Base-by-base conservation (phyloP, 2,113 vertebrate species). In the Daubentonia madagascariensis region DNA sequence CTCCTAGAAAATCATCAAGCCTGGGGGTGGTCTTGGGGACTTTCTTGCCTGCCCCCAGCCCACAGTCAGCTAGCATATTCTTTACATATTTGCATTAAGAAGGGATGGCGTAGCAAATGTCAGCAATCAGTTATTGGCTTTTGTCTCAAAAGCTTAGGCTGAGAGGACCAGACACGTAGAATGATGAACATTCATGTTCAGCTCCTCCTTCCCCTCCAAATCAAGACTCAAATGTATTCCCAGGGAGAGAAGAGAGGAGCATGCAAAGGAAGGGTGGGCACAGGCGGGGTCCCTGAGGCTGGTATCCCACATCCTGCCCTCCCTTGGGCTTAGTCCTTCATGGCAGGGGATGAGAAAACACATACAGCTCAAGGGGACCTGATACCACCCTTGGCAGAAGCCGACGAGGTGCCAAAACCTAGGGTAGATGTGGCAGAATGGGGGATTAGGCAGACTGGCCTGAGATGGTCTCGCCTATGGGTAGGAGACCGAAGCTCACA, bases 41-140 rank as follows among this genome's bases (percentile, higher is more conserved):
- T 7, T 25, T 48, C 10, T n/a, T 50, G 0, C 1, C 2, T 45
- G 14, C 40, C 25, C 37, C 2, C 48, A 48, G 4, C 25, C 6
- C 59, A 63, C 3, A 43, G 35, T 23, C 57, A 75, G 50, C 54
- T 93, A 54, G 30, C 68, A 52, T 52, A 20, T 20, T 48, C n/a
- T 65, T 61, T 8, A 83, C 3, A 61, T 76, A 70, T 45, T 52
- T 61, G 30, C 20, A 43, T 30, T 63, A 6, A 80, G 59, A 61
- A 93, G 4, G 59, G 52, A 14, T 48, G 18, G 20, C 50, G 63
- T 11, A 70, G 32, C 32, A 45, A n/a, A 68, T 67, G 50, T 17
- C 75, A 59, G 20, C 20, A 13, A 23, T 67, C 1, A 6, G 2
- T 45, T 48, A 28, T 23, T 57, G 35, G 6, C 32, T 81, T 54